Evolutionary conservation across 2,888 invertebrate genomes (phyloP).

Genomic region (Drosophila robusta): DNA sequence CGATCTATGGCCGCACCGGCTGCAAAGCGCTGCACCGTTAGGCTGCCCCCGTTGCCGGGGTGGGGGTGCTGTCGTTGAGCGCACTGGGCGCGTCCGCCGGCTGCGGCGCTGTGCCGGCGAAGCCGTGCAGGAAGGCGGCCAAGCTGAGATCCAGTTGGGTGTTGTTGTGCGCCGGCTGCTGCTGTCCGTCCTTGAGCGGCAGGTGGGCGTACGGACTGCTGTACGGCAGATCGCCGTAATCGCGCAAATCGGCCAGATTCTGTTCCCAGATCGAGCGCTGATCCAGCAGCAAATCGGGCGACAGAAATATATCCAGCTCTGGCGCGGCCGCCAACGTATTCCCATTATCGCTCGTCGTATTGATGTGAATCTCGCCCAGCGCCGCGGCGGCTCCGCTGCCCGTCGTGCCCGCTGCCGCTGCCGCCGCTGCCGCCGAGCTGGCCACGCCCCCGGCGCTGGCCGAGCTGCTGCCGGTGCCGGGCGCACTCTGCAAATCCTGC

Average conservation of each 20-base stretch:
- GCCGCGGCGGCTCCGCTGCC: slow-evolving; percentile 42
- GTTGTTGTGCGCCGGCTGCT: slow-evolving; percentile 74
- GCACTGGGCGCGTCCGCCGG: slow-evolving; percentile 54
- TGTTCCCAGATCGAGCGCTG: slow-evolving; percentile 86
- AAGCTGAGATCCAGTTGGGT: slow-evolving; percentile 72
- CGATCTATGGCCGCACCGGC: slow-evolving; percentile 15
- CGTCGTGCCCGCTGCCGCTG: slow-evolving; percentile 6
- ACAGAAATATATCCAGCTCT: slow-evolving; percentile 79
- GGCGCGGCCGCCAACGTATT: slow-evolving; percentile 37
- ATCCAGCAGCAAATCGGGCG: slow-evolving; percentile 83
- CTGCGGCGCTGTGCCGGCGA: slow-evolving; percentile 41
- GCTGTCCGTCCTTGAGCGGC: slow-evolving; percentile 85
- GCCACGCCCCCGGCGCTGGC: slow-evolving; percentile 34
- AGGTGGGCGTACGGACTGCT: slow-evolving; percentile 78
- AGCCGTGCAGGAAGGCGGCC: slow-evolving; percentile 72
- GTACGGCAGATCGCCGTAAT: slow-evolving; percentile 85
- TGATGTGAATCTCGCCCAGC: slow-evolving; percentile 65
- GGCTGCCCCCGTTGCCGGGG: slow-evolving; percentile 65
- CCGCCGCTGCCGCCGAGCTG: slow-evolving; percentile 5
- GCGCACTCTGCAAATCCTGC: slow-evolving; percentile 75
- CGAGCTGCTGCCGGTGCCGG: slow-evolving; percentile 28
- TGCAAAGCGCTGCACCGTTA: slow-evolving; percentile 66
- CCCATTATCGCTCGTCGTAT: slow-evolving; percentile 43
- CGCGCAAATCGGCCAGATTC: slow-evolving; percentile 87
- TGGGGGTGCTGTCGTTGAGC: slow-evolving; percentile 79